Conservation (phyloP, 2,113 vertebrate species). For the Xenotilapia leptura region DNA sequence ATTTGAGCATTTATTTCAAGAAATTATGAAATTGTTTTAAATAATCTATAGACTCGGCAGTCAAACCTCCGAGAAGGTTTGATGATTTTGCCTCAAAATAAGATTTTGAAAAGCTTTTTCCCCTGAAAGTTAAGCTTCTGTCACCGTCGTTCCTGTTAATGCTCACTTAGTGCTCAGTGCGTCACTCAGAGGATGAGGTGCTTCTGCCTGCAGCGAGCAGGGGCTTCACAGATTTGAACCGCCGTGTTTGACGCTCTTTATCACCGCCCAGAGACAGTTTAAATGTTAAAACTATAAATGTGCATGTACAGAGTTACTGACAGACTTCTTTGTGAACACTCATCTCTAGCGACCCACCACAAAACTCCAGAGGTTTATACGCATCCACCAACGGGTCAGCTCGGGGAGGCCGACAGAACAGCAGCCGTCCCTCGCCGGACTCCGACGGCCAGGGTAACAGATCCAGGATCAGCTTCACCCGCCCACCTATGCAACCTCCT, state of each 20-base stretch:
- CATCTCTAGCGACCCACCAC: conserved; percentile 77
- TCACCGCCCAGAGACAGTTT: not conserved
- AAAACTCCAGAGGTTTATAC: conserved; percentile 79
- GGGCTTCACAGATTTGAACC: not conserved
- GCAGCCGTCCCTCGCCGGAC: conserved; percentile 67
- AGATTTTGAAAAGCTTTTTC: not conserved
- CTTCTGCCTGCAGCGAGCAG: not conserved
- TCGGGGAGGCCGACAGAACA: conserved; percentile 76
- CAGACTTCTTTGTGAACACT: not conserved
- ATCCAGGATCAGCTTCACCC: conserved; percentile 72
- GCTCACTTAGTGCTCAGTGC: not conserved
- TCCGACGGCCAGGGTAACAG: conserved; percentile 73
- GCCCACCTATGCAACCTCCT: conserved; percentile 77
- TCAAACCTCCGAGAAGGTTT: not conserved
- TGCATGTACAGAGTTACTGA: not conserved
- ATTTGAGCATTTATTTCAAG: not conserved
- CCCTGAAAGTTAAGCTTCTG: not conserved
- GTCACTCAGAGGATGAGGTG: not conserved
- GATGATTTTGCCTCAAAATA: not conserved
- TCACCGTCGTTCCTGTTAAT: not conserved
- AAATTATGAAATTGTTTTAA: not conserved
- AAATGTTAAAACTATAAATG: not conserved
- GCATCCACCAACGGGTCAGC: conserved; percentile 70
- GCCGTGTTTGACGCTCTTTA: not conserved
- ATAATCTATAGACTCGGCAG: not conserved